These are phyloP conservation scores for Parotia lawesii DNA, from an alignment of 2,113 vertebrate species.

Conservation along the genomic window DNA sequence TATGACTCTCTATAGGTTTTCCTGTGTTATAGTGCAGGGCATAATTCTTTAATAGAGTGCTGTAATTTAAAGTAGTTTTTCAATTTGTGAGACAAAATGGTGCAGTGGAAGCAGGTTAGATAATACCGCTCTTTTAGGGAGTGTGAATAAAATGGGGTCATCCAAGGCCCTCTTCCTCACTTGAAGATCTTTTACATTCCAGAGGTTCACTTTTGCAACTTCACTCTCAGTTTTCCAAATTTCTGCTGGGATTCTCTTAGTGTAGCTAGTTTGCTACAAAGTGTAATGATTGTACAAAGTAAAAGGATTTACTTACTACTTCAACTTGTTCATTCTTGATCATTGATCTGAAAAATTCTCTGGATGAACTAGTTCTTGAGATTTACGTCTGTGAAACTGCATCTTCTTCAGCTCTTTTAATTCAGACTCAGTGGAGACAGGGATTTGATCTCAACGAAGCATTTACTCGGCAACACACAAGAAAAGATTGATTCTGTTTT, in stretches of 20 bases:
- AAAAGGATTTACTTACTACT: neutral
- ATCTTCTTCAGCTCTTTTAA: neutral
- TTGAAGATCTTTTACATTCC: neutral
- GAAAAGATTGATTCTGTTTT: neutral
- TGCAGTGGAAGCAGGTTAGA: neutral
- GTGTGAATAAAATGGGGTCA: neutral
- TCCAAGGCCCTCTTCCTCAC: neutral
- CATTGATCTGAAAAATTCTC: neutral
- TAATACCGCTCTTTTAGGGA: fast-evolving
- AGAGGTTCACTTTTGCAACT: neutral
- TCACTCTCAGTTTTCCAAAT: neutral
- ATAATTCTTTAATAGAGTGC: neutral
- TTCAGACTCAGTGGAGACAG: neutral
- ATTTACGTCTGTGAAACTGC: neutral
- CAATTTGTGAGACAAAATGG: neutral
- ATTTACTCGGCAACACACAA: neutral
- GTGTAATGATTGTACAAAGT: neutral
- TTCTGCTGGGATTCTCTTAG: neutral
- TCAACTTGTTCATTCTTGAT: neutral
- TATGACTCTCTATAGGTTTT: neutral
- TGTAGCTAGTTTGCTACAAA: neutral
- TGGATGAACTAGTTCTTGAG: neutral
- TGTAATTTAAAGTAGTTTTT: neutral
- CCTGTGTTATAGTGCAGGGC: neutral
- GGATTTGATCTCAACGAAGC: neutral